Conservation (phyloP, 2,888 invertebrate species). For the Nephrocerus scutellatus region DNA sequence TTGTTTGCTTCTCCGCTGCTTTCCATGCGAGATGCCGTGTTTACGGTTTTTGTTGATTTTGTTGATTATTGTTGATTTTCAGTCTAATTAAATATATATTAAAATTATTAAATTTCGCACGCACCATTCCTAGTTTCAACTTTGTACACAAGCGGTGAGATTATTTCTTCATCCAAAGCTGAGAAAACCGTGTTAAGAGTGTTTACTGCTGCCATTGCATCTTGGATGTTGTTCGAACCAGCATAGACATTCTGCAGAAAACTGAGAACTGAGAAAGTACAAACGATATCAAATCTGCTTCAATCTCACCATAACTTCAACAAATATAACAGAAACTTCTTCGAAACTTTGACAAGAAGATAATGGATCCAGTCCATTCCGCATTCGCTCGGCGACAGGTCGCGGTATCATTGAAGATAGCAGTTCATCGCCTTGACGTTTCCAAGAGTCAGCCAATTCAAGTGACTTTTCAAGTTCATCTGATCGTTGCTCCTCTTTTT, state of each 20-base stretch:
- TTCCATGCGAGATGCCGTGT: slow-evolving; percentile 88
- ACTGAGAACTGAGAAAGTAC: too few relatives aligned
- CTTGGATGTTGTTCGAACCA: slow-evolving; percentile 41
- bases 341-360: slow-evolving; percentile 68
- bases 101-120: slow-evolving; percentile 72
- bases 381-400: slow-evolving; percentile 72
- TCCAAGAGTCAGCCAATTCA: slow-evolving; percentile 74
- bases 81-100: too few relatives aligned
- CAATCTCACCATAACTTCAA: slow-evolving; percentile 44
- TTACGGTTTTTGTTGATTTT: too few relatives aligned
- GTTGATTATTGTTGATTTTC: too few relatives aligned
- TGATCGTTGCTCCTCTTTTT: slow-evolving; percentile 73
- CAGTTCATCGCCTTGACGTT: slow-evolving; percentile 75
- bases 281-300: too few relatives aligned
- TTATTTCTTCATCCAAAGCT: slow-evolving; percentile 75
- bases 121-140: slow-evolving; percentile 90
- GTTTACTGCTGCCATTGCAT: slow-evolving; percentile 72
- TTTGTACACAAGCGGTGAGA: slow-evolving; percentile 81
- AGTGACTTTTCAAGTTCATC: slow-evolving; percentile 72
- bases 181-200: slow-evolving; percentile 83
- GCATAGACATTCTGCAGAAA: slow-evolving; percentile 42
- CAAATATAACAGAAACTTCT: slow-evolving; percentile 47
- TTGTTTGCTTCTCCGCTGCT: slow-evolving; percentile 58
- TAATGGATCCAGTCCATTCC: slow-evolving; percentile 67
- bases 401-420: slow-evolving; percentile 90